Percentiles rank a stretch among this genome's conserved stretches.
Conservation (phyloP, 1,140 invertebrate species). For the Triops longicaudatus region DNA sequence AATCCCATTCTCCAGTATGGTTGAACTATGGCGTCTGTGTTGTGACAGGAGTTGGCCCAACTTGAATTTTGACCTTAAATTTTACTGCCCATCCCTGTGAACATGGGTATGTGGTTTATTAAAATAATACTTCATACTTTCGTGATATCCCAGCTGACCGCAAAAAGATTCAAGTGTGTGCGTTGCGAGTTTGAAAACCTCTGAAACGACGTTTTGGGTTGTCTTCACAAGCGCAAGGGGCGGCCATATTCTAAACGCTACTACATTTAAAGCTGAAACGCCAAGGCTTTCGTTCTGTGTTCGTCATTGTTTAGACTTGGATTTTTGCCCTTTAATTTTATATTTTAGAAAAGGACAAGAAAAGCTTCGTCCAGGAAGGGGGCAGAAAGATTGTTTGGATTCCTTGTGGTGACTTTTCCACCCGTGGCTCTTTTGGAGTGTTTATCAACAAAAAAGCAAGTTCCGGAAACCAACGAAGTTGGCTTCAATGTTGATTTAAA, state of each 20-base stretch:
- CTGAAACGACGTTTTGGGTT: not conserved
- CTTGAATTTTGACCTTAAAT: not conserved
- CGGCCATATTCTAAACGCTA: not conserved
- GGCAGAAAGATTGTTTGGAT: not conserved
- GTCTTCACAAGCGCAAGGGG: not conserved
- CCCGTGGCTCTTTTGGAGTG: not conserved
- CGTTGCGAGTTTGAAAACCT: not conserved
- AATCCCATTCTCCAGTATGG: not conserved
- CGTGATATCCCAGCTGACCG: not conserved
- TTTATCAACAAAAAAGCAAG: conserved; percentile 2
- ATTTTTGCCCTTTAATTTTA: not conserved
- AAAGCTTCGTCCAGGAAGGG: too few species aligned
- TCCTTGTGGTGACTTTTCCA: not conserved
- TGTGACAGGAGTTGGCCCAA: not conserved
- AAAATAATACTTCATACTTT: not conserved
- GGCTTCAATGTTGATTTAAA: not conserved
- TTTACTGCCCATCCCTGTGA: not conserved
- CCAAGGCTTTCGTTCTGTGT: not conserved
- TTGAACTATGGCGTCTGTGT: conserved; percentile 3
- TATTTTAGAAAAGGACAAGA: too few species aligned
- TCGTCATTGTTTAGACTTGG: not conserved
- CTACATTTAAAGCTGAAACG: not conserved
- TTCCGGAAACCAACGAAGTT: not conserved
- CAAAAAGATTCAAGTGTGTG: not conserved
- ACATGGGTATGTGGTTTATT: conserved; percentile 5